Base-by-base conservation (phyloP, 2,113 vertebrate genomes). In the Philantomba maxwellii region DNA sequence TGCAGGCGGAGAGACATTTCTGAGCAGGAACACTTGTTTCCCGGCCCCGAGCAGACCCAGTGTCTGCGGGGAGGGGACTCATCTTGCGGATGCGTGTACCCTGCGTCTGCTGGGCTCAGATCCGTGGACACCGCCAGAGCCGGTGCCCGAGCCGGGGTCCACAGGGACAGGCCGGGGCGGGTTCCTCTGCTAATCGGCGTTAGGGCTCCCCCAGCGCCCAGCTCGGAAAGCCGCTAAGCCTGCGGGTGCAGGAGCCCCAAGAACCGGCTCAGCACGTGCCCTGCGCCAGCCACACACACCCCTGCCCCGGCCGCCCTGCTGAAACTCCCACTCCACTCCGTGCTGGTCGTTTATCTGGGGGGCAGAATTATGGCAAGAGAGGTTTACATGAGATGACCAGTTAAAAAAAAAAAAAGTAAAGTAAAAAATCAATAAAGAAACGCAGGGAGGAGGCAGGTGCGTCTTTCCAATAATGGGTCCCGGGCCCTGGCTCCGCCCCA, bases 291-390 rank as follows among this genome's bases (percentile, higher is more conserved):
- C 89, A 95, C 97, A 73, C 64, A 97, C 94, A 96, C 96, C 94
- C 97, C 96, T 95, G 97, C 96, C 97, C 97, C 58, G 88, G 88
- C 97, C 92, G 98, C 94, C 87, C 90, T 96, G 93, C 84, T 83
- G 91, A 98, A 97, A 95, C 93, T 96, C 58, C 96, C 91, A 95
- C 58, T 97, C 97, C 97, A 95, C 97, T 98, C 97, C 96, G 83
- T 87, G 87, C 94, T 98, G 94, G 89, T 97, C 96, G 96, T 98
- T 98, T 98, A 96, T 97, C 98, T 94, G 96, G 82, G 95, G 96
- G 97, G 98, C 97, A 98, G 97, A 97, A 97, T 70, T 97, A 95
- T 96, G 97, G 94, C 89, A 97, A 97, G 96, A 98, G 94, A 97
- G 83, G 92, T 97, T 96, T 96, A 92, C 91, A 55, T 89, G 94